phyloP scores from a whole-genome alignment of 1,140 invertebrate genomes.

The Linepithema humile region DNA sequence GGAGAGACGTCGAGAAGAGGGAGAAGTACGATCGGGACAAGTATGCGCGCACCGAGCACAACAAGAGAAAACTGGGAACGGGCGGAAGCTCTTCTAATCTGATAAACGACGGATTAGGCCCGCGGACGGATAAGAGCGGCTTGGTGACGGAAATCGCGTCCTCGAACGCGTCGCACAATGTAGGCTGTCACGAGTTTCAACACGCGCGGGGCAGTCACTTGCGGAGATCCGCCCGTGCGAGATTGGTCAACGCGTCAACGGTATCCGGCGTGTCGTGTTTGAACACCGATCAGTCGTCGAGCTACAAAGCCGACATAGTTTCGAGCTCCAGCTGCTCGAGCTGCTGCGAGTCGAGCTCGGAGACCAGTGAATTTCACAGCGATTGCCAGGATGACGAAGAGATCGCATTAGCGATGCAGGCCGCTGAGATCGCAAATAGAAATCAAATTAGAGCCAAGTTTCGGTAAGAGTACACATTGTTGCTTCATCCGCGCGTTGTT shows the following conservation, averaged over 20 bases:
- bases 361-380: slow-evolving; percentile 91
- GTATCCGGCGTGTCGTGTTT: slow-evolving; percentile 50
- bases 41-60: slow-evolving; percentile 58
- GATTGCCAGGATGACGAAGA: slow-evolving; percentile 95
- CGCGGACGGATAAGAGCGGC: slow-evolving; percentile 81
- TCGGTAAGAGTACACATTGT: slow-evolving; percentile 85
- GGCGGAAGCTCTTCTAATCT: slow-evolving; percentile 56
- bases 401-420: slow-evolving; percentile 93
- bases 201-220: slow-evolving; percentile 43
- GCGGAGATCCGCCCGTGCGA: slow-evolving; percentile 47
- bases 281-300: slow-evolving; percentile 62
- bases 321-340: slow-evolving; percentile 81
- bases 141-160: slow-evolving; percentile 66
- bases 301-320: slow-evolving; percentile 68
- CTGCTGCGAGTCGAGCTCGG: slow-evolving; percentile 80
- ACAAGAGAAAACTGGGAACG: slow-evolving; percentile 64
- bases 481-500: slow-evolving; percentile 22
- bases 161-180: slow-evolving; percentile 1
- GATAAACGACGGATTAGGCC: slow-evolving; percentile 81
- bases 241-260: slow-evolving; percentile 63
- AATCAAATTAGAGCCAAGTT: slow-evolving; percentile 93
- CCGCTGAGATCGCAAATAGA: slow-evolving; percentile 92
- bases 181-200: slow-evolving; percentile 23
- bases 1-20: slow-evolving; percentile 69
- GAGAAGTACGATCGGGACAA: slow-evolving; percentile 68